A percentile compares a stretch with the other conserved stretches of the same genome.
These are phyloP conservation scores for Stenchaetothrips biformis DNA, from an alignment of 2,888 invertebrate species.

Conservation along the genomic window DNA sequence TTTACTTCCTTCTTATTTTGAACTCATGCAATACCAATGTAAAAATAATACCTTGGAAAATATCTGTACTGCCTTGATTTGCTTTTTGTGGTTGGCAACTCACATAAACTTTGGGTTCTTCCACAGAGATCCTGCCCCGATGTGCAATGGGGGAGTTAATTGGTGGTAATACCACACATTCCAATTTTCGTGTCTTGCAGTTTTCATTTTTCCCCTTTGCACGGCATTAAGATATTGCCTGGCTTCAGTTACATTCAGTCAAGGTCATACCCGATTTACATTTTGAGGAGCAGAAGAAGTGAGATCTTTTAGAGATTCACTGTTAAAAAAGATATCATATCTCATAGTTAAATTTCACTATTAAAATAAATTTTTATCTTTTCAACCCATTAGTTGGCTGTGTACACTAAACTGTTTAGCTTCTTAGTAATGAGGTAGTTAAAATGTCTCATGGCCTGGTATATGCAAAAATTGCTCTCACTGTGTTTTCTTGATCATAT, in stretches of 20 bases:
- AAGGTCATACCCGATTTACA: neutral
- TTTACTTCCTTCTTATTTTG: conserved; percentile 31
- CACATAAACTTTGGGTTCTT: conserved; percentile 32
- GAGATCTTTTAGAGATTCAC: too few species aligned
- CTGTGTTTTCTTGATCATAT: too few species aligned
- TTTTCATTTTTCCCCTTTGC: neutral
- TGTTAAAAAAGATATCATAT: too few species aligned
- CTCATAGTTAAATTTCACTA: neutral
- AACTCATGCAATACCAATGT: conserved; percentile 8
- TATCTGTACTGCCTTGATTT: conserved; percentile 26
- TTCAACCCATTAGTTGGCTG: neutral
- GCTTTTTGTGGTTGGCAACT: conserved; percentile 27
- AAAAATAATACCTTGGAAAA: conserved; percentile 26
- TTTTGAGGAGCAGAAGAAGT: neutral
- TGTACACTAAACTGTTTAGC: neutral
- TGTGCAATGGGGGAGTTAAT: conserved; percentile 53
- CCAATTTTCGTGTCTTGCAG: conserved; percentile 7
- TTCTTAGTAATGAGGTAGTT: neutral
- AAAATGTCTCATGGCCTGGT: too few species aligned
- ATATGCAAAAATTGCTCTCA: neutral
- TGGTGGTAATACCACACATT: conserved; percentile 48
- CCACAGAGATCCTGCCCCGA: conserved; percentile 50
- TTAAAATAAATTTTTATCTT: neutral
- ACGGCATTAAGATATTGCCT: neutral
- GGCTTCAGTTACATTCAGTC: neutral